Evolutionary conservation across 2,888 invertebrate genomes (phyloP).

Genomic region (Cheilosia scutellata): DNA sequence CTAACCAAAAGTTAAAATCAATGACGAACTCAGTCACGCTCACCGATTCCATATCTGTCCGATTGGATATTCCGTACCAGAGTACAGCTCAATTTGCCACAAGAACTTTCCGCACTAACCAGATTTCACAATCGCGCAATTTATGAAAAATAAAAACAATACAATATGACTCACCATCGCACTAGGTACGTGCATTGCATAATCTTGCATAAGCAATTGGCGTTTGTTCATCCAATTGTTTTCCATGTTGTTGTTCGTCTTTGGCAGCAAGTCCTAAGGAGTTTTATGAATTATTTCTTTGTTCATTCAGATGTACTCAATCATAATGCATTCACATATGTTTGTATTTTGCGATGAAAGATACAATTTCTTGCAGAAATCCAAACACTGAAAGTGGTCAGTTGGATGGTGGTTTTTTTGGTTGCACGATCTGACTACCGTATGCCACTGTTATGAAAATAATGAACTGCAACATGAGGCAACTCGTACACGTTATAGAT

Average conservation of each 20-base stretch:
- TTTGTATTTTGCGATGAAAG: conserved; percentile 20
- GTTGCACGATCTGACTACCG: conserved; percentile 30
- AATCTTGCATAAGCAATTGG: conserved; percentile 60
- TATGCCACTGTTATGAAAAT: conserved; percentile 19
- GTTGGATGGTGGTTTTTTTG: conserved; percentile 19
- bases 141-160: conserved; percentile 30
- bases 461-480: conserved; percentile 33
- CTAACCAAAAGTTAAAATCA: background rate
- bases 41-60: conserved; percentile 22
- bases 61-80: conserved; percentile 18
- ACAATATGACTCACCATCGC: conserved; percentile 50
- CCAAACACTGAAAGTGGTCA: conserved; percentile 40
- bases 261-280: conserved; percentile 33
- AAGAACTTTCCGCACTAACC: conserved; percentile 48
- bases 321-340: conserved; percentile 2
- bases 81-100: conserved; percentile 40
- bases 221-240: conserved; percentile 67
- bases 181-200: conserved; percentile 56
- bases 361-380: conserved; percentile 33
- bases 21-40: conserved; percentile 61
- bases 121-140: conserved; percentile 40
- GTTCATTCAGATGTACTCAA: conserved; percentile 44
- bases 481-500: conserved; percentile 6
- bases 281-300: conserved; percentile 64
- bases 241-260: conserved; percentile 42